Evolutionary conservation across 2,888 invertebrate species (phyloP).

Genomic region (Metallyticus violacea): DNA sequence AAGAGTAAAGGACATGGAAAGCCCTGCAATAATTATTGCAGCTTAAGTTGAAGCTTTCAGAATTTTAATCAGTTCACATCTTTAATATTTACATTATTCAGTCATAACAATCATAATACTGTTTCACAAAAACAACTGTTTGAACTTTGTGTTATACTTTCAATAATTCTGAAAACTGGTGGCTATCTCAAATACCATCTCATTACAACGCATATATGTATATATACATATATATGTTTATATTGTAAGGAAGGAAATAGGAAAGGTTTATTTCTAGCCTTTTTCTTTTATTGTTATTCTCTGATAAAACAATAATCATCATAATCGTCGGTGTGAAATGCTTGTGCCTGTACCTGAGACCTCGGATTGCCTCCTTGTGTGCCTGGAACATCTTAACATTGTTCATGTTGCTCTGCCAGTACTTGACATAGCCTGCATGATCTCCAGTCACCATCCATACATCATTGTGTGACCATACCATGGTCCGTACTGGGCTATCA

Average conservation of each 20-base stretch:
- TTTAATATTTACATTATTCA: not conserved
- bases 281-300: not conserved
- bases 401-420: slow-evolving; percentile 99
- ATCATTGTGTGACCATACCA: slow-evolving; percentile 99
- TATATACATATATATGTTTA: not conserved
- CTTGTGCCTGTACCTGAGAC: slow-evolving; percentile 76
- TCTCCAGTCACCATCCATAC: slow-evolving; percentile 99
- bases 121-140: not conserved
- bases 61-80: not conserved
- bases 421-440: slow-evolving; percentile 97
- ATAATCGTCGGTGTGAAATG: not conserved
- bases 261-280: not conserved
- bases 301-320: not conserved
- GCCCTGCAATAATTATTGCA: not conserved
- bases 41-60: not conserved
- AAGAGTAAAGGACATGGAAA: not conserved
- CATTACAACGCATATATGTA: not conserved
- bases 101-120: not conserved
- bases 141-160: not conserved
- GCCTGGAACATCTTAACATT: slow-evolving; percentile 99
- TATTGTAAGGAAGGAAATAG: not conserved
- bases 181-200: not conserved
- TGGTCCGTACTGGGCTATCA: slow-evolving; percentile 96
- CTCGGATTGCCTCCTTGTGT: slow-evolving; percentile 98
- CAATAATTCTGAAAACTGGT: not conserved